Evolutionary conservation across 2,888 invertebrate species (phyloP).

Genomic region (Lomographa bimaculata): DNA sequence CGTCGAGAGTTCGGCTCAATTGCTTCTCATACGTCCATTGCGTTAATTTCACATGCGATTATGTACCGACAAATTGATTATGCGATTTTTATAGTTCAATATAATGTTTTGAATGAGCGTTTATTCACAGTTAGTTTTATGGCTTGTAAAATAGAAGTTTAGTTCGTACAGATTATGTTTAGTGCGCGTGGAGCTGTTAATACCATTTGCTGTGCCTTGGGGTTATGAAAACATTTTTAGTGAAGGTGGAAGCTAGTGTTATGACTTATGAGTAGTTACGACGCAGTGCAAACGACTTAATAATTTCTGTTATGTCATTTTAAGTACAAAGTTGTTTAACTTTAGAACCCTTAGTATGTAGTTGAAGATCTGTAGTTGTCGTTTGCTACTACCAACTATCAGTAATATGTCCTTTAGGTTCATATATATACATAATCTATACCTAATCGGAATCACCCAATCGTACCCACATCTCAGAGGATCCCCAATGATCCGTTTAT

Average conservation of each 20-base stretch:
- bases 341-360: too few relatives aligned
- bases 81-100: slow-evolving; percentile 39
- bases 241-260: too few relatives aligned
- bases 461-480: slow-evolving; percentile 19
- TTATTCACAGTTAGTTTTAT: slow-evolving; percentile 42
- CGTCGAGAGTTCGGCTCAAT: slow-evolving; percentile 69
- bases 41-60: slow-evolving; percentile 43
- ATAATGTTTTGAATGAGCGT: slow-evolving; percentile 43
- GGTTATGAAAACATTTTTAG: background rate
- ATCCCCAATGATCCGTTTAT: slow-evolving; percentile 34
- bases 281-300: too few relatives aligned
- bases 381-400: too few relatives aligned
- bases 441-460: slow-evolving; percentile 18
- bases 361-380: too few relatives aligned
- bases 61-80: slow-evolving; percentile 45
- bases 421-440: too few relatives aligned
- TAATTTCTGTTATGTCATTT: too few relatives aligned
- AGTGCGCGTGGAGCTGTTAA: slow-evolving; percentile 25
- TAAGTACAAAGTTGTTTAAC: too few relatives aligned
- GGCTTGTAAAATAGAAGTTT: slow-evolving; percentile 36
- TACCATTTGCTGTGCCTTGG: background rate
- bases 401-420: too few relatives aligned
- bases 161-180: slow-evolving; percentile 32
- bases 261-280: too few relatives aligned
- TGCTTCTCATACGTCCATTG: slow-evolving; percentile 62